Evolutionary conservation across 2,888 invertebrate species (phyloP).

Genomic region (Latrodectus hesperus): DNA sequence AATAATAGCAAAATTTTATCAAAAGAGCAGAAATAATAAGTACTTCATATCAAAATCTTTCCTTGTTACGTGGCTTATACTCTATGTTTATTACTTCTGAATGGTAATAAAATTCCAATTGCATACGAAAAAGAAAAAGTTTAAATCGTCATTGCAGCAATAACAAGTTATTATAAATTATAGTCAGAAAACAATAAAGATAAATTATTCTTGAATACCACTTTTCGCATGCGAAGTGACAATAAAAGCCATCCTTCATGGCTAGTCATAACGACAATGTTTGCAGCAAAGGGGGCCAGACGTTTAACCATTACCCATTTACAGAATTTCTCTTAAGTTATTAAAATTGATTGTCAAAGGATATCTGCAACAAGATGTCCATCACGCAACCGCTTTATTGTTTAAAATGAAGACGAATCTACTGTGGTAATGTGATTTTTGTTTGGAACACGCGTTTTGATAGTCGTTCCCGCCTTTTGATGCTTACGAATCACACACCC

Average conservation of each 20-base stretch:
- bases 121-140: too few relatives aligned
- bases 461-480: background rate
- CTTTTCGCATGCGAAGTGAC: background rate
- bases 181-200: background rate
- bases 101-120: too few relatives aligned
- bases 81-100: too few relatives aligned
- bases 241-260: background rate
- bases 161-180: background rate
- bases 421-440: background rate
- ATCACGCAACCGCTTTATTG: background rate
- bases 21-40: too few relatives aligned
- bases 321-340: conserved; percentile 37
- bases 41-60: too few relatives aligned
- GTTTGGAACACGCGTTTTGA: background rate
- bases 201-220: background rate
- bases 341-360: conserved; percentile 56
- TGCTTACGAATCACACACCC: conserved; percentile 10
- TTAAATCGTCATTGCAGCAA: too few relatives aligned
- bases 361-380: conserved; percentile 1
- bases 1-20: too few relatives aligned
- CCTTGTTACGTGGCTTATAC: too few relatives aligned
- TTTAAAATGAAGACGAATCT: background rate
- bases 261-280: background rate
- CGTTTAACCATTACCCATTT: background rate
- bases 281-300: background rate